phyloP scores from a whole-genome alignment of 2,113 vertebrate species.

The Nestor notabilis region DNA sequence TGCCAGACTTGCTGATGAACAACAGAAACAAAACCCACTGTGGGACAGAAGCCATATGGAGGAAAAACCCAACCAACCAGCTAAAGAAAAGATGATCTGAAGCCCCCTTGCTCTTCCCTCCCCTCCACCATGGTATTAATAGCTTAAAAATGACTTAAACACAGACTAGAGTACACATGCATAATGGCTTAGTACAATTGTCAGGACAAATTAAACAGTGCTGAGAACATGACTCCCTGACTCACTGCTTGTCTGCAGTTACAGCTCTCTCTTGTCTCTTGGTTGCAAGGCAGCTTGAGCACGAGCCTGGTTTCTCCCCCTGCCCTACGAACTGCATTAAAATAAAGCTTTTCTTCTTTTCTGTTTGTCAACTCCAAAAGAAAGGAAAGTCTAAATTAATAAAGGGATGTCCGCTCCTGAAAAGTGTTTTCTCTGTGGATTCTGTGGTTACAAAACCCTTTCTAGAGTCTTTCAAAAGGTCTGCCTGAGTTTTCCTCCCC shows the following conservation, averaged over 20 bases:
- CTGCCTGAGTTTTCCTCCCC: neutral
- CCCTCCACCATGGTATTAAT: neutral
- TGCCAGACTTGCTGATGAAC: neutral
- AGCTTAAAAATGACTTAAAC: neutral
- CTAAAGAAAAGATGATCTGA: neutral
- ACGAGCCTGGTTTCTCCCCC: neutral
- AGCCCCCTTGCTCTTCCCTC: neutral
- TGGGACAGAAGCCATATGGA: neutral
- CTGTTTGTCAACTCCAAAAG: neutral
- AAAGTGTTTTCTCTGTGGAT: neutral
- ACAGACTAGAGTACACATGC: fast-evolving
- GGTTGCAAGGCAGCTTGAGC: neutral
- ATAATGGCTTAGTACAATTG: neutral
- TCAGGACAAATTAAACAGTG: neutral
- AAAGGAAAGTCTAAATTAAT: neutral
- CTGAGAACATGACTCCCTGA: neutral
- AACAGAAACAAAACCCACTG: neutral
- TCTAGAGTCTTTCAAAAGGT: neutral
- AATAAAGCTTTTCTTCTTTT: neutral
- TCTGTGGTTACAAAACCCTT: neutral
- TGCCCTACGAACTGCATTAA: neutral
- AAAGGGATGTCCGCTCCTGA: neutral
- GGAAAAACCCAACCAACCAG: neutral
- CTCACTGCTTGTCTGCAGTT: neutral
- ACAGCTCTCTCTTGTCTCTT: neutral